Evolutionary conservation across 2,797 vertebrate species (phyloP).

Genomic region (Gymnoscopelus microlampas): DNA sequence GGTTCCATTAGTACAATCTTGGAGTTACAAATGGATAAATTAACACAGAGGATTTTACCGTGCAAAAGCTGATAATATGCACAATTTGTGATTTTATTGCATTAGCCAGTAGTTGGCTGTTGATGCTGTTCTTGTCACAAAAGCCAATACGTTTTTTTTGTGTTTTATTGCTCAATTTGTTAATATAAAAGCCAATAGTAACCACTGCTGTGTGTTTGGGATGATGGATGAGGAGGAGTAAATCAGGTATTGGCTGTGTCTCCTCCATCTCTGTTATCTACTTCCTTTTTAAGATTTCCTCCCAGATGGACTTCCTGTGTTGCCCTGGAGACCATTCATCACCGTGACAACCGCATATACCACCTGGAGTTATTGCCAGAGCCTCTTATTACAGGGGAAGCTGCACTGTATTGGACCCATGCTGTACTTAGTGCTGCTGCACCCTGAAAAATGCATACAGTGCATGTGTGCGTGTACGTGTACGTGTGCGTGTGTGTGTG

Average conservation of each 20-base stretch:
- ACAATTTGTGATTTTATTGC: no score
- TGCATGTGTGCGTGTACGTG: background rate
- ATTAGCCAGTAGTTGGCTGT: no score
- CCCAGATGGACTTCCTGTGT: slow-evolving; percentile 78
- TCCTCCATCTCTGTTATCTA: slow-evolving; percentile 68
- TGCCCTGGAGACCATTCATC: slow-evolving; percentile 77
- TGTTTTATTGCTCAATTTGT: slow-evolving; percentile 37
- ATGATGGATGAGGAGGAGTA: slow-evolving; percentile 66
- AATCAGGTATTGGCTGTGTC: slow-evolving; percentile 52
- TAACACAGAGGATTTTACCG: no score
- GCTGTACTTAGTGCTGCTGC: slow-evolving; percentile 23
- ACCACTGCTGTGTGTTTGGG: slow-evolving; percentile 33
- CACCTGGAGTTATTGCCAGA: slow-evolving; percentile 67
- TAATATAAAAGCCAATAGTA: slow-evolving; percentile 37
- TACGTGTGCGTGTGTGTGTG: background rate
- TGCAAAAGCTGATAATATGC: no score
- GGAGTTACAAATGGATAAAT: no score
- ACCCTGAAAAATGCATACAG: slow-evolving; percentile 19
- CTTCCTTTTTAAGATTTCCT: slow-evolving; percentile 71
- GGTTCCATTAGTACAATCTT: no score
- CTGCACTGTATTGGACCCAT: slow-evolving; percentile 4
- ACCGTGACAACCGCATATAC: slow-evolving; percentile 74
- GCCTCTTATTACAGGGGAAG: slow-evolving; percentile 65
- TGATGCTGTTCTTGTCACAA: slow-evolving; percentile 29
- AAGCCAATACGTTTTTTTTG: slow-evolving; percentile 35